Conservation (phyloP, 2,797 vertebrate species). For the Peromyscus eremicus region DNA sequence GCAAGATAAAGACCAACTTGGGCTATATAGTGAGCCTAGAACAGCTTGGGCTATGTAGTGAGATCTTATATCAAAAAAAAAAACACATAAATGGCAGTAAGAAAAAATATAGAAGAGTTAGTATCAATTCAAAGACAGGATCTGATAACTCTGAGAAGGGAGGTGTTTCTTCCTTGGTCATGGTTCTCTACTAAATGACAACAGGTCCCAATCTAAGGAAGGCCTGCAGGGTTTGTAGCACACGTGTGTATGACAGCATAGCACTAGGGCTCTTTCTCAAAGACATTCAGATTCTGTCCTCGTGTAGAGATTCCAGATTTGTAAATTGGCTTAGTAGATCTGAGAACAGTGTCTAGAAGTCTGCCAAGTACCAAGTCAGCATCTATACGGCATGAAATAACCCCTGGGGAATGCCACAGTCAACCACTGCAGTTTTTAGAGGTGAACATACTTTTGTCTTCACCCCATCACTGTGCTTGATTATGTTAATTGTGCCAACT, state of each 20-base stretch:
- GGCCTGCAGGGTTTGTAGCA: background rate
- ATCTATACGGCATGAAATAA: too few species aligned
- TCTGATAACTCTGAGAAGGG: background rate
- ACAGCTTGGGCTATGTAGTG: background rate
- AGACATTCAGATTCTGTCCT: background rate
- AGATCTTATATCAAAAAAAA: background rate
- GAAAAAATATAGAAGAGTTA: background rate
- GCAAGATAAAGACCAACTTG: background rate
- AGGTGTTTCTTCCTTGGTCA: background rate
- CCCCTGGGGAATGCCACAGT: background rate
- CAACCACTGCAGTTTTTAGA: background rate
- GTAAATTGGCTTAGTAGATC: background rate
- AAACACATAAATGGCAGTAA: background rate
- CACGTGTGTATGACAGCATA: background rate
- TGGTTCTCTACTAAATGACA: background rate
- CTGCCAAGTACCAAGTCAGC: background rate
- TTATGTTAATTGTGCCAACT: background rate
- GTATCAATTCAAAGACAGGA: background rate
- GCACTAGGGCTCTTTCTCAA: background rate
- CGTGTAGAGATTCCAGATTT: background rate
- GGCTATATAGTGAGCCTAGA: background rate
- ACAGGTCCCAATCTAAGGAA: background rate
- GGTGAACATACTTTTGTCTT: background rate
- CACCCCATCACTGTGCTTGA: background rate
- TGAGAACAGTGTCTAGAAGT: background rate